Conservation (phyloP, 2,888 invertebrate species). For the Orchesellides sinensis region DNA sequence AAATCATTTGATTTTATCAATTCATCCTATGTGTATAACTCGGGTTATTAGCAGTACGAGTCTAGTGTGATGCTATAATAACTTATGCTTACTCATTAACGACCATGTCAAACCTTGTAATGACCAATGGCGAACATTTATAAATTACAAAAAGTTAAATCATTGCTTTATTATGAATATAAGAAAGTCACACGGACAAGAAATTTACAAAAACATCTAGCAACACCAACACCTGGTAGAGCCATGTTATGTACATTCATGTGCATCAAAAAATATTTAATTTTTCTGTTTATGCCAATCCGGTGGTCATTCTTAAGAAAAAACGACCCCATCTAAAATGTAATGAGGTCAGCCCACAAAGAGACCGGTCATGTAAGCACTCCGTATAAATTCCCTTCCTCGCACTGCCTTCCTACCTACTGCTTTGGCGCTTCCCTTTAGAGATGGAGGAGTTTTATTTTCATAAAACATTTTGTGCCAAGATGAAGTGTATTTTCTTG, state of each 20-base stretch:
- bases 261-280: not conserved
- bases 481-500: not conserved
- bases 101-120: slow-evolving; percentile 23
- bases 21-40: too few species aligned
- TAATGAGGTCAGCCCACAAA: slow-evolving; percentile 72
- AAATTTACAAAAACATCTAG: not conserved
- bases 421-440: not conserved
- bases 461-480: slow-evolving; percentile 10
- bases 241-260: not conserved
- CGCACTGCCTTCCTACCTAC: not conserved
- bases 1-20: not conserved
- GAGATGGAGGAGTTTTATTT: not conserved
- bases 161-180: not conserved
- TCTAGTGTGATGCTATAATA: not conserved
- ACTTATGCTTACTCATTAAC: slow-evolving; percentile 31
- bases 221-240: not conserved
- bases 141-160: not conserved
- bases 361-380: slow-evolving; percentile 71
- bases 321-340: slow-evolving; percentile 22
- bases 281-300: slow-evolving; percentile 6
- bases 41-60: too few species aligned
- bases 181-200: too few species aligned
- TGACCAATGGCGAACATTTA: not conserved
- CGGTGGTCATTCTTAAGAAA: slow-evolving; percentile 41
- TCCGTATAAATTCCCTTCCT: not conserved